Evolutionary conservation across 2,888 invertebrate genomes (phyloP).

Genomic region (Agrochola macilenta): DNA sequence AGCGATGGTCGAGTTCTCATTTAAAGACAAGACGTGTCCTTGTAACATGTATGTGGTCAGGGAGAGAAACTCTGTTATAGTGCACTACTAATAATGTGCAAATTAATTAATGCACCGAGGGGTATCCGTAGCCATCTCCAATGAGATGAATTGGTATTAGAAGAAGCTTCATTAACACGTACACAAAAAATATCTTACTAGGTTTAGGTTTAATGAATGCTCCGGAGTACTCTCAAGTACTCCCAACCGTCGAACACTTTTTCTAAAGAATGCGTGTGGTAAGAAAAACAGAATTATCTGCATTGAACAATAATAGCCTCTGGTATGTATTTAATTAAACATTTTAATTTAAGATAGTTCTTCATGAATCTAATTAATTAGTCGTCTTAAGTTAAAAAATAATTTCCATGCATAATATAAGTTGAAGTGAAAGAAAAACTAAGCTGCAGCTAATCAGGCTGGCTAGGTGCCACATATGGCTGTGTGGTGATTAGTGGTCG

Average conservation of each 20-base stretch:
- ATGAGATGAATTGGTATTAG: conserved; percentile 27
- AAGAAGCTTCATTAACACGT: conserved; percentile 32
- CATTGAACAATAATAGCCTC: conserved; percentile 34
- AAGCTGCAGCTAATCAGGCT: conserved; percentile 28
- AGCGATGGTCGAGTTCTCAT: conserved; percentile 14
- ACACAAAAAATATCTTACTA: conserved; percentile 27
- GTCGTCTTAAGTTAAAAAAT: conserved; percentile 30
- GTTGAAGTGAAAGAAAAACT: conserved; percentile 30
- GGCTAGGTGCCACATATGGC: conserved; percentile 40
- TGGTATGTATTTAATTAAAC: conserved; percentile 48
- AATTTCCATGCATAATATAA: conserved; percentile 36
- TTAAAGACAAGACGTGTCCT: conserved; percentile 24
- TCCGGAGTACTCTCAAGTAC: conserved; percentile 9
- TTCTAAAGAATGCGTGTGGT: conserved; percentile 41
- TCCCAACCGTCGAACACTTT: conserved; percentile 40
- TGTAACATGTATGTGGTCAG: conserved; percentile 11
- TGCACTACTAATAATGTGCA: conserved; percentile 11
- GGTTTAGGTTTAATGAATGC: conserved; percentile 45
- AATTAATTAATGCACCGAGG: conserved; percentile 53
- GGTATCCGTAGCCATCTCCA: conserved; percentile 19
- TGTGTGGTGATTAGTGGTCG: conserved; percentile 30
- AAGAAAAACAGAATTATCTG: conserved; percentile 49
- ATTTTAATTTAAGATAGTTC: conserved; percentile 50
- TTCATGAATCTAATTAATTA: conserved; percentile 54
- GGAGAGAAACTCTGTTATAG: conserved; percentile 4